phyloP scores from a whole-genome alignment of 2,888 invertebrate genomes.

The Acleris holmiana region DNA sequence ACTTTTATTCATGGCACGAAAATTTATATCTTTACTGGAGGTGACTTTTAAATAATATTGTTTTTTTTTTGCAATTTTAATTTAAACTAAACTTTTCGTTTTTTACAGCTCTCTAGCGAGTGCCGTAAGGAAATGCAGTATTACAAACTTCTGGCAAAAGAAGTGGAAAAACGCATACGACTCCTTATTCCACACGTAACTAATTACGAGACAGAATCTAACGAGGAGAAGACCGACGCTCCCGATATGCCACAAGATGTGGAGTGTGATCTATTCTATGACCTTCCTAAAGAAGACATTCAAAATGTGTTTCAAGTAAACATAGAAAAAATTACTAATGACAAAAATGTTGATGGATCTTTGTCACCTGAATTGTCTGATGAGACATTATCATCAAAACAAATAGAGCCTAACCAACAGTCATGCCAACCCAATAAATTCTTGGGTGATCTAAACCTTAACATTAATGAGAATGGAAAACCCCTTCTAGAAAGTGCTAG shows the following conservation, averaged over 20 bases:
- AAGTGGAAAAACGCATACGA: slow-evolving; percentile 85
- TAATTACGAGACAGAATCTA: slow-evolving; percentile 58
- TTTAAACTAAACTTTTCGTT: slow-evolving; percentile 35
- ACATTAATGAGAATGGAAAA: slow-evolving; percentile 56
- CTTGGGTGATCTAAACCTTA: slow-evolving; percentile 63
- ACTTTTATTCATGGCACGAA: slow-evolving; percentile 10
- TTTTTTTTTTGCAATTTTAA: slow-evolving; percentile 11
- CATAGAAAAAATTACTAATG: slow-evolving; percentile 44
- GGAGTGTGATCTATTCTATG: slow-evolving; percentile 51
- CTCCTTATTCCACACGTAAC: slow-evolving; percentile 67
- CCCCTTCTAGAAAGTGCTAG: slow-evolving; percentile 40
- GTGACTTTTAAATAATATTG: slow-evolving; percentile 38
- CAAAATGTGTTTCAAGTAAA: slow-evolving; percentile 44
- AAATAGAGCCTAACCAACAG: slow-evolving; percentile 42
- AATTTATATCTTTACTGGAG: slow-evolving; percentile 31
- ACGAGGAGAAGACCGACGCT: slow-evolving; percentile 61
- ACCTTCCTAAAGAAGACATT: slow-evolving; percentile 46
- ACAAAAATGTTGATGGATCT: slow-evolving; percentile 37
- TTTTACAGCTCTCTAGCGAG: slow-evolving; percentile 86
- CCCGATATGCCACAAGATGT: slow-evolving; percentile 64
- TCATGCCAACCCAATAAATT: slow-evolving; percentile 55
- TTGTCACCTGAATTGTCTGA: slow-evolving; percentile 42
- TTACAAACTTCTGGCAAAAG: slow-evolving; percentile 87
- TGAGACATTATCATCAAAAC: slow-evolving; percentile 47
- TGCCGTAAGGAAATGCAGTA: slow-evolving; percentile 86